Conservation (phyloP, 2,113 vertebrate genomes). For the Gymnobelideus leadbeateri region DNA sequence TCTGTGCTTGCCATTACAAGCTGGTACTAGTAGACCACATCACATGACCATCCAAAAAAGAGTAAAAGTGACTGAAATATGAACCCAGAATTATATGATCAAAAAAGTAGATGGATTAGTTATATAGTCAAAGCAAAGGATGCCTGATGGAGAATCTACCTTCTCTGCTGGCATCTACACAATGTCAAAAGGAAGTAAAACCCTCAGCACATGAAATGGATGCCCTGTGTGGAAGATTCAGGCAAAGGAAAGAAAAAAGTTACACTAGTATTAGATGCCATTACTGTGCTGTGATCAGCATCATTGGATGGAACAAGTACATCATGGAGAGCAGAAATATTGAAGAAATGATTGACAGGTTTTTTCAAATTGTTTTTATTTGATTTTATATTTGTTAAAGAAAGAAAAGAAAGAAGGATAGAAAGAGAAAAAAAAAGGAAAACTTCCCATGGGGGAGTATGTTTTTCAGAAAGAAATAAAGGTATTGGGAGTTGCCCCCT, state of each 20-base stretch:
- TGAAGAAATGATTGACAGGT: neutral
- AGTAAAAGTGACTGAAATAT: neutral
- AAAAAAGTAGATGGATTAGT: neutral
- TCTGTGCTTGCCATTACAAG: no score
- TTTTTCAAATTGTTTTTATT: neutral
- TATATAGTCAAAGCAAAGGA: neutral
- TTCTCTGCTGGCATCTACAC: neutral
- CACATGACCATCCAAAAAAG: neutral
- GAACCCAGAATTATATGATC: neutral
- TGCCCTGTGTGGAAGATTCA: neutral
- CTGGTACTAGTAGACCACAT: neutral
- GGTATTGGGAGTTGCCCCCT: no score
- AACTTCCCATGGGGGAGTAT: no score
- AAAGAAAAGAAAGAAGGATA: neutral
- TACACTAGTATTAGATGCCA: neutral
- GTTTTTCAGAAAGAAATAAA: constrained; percentile 26
- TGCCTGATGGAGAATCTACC: neutral
- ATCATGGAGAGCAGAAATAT: neutral
- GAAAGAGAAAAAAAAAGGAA: neutral
- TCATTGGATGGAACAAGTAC: neutral
- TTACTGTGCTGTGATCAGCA: neutral
- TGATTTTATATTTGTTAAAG: neutral
- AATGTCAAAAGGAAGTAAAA: neutral
- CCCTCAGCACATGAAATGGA: neutral
- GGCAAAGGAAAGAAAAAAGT: neutral